Evolutionary conservation across 1,140 invertebrate genomes (phyloP).

Genomic region (Liolophura sinensis): DNA sequence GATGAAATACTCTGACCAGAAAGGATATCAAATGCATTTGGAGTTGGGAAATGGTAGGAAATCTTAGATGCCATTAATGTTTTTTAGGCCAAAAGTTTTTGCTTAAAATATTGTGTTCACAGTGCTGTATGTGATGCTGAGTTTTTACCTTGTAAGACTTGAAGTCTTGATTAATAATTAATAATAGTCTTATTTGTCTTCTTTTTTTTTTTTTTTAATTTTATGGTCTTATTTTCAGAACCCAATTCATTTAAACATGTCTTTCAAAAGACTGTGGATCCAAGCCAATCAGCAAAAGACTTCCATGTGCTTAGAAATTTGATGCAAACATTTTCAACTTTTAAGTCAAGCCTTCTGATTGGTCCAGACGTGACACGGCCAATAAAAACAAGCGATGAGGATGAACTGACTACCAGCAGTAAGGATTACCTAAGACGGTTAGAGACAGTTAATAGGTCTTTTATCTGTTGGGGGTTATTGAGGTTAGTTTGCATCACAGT

Average conservation of each 20-base stretch:
- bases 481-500: no score
- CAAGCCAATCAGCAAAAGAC: slow-evolving; percentile 67
- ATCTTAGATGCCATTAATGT: neutral
- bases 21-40: slow-evolving; percentile 65
- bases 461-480: no score
- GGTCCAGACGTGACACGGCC: slow-evolving; percentile 70
- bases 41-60: slow-evolving; percentile 73
- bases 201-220: neutral
- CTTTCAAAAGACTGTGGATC: slow-evolving; percentile 51
- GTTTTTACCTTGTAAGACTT: slow-evolving; percentile 8
- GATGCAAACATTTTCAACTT: slow-evolving; percentile 62
- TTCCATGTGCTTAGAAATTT: slow-evolving; percentile 64
- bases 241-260: slow-evolving; percentile 30
- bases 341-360: slow-evolving; percentile 65
- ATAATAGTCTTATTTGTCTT: slow-evolving; percentile 10
- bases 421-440: no score
- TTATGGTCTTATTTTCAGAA: slow-evolving; percentile 21
- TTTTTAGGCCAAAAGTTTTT: neutral
- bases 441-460: no score
- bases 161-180: slow-evolving; percentile 10
- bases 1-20: slow-evolving; percentile 64
- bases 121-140: slow-evolving; percentile 14
- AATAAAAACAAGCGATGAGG: slow-evolving; percentile 10
- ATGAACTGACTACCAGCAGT: neutral
- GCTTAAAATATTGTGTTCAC: slow-evolving; percentile 19